phyloP scores from a whole-genome alignment of 2,113 vertebrate genomes.

The Speoplatyrhinus poulsoni region DNA sequence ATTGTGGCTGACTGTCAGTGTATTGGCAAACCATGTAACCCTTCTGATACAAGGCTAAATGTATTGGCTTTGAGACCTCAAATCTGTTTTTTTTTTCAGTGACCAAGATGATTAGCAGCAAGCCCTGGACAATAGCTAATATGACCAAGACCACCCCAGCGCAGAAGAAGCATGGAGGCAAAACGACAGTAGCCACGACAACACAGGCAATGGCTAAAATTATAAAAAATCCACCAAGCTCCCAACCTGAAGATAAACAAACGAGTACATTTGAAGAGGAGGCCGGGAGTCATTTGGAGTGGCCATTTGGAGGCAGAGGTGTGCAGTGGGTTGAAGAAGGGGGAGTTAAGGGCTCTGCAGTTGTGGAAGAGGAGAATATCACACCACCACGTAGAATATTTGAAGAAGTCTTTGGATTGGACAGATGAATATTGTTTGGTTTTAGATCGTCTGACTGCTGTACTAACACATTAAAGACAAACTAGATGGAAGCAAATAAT shows the following conservation, averaged over 20 bases:
- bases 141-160: background rate
- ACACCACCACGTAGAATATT: constrained; percentile 43
- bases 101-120: constrained; percentile 55
- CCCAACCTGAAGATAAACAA: background rate
- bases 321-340: constrained; percentile 25
- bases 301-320: constrained; percentile 32
- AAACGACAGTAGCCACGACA: background rate
- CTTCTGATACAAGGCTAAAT: too few relatives aligned
- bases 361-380: constrained; percentile 22
- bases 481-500: background rate
- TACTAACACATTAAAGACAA: background rate
- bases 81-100: constrained; percentile 18
- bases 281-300: background rate
- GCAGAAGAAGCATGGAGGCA: constrained; percentile 5
- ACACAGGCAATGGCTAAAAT: background rate
- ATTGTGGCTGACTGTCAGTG: too few relatives aligned
- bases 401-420: constrained; percentile 70
- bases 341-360: constrained; percentile 37
- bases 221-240: background rate
- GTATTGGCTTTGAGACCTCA: too few relatives aligned
- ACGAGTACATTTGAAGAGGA: background rate
- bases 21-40: too few relatives aligned
- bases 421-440: constrained; percentile 41
- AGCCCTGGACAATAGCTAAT: constrained; percentile 48
- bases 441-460: background rate